phyloP scores from a whole-genome alignment of 2,797 vertebrate species.

The Dallia pectoralis region DNA sequence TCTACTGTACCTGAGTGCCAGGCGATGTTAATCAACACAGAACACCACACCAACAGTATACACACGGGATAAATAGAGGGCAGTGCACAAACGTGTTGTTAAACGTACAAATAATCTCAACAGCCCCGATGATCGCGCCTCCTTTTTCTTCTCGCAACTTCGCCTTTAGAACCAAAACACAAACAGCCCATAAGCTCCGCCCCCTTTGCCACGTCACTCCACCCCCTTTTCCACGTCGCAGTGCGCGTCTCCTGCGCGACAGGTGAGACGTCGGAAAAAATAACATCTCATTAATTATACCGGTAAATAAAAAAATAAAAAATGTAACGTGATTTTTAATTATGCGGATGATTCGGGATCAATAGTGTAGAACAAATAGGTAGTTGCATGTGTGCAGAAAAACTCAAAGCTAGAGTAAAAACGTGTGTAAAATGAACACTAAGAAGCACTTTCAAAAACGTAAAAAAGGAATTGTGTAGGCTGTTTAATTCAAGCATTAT shows the following conservation, averaged over 20 bases:
- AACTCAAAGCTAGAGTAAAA: background rate
- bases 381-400: background rate
- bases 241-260: background rate
- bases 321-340: background rate
- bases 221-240: conserved; percentile 73
- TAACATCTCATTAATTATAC: background rate
- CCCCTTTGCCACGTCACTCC: conserved; percentile 76
- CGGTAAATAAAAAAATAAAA: background rate
- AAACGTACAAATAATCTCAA: conserved; percentile 61
- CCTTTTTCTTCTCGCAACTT: conserved; percentile 79
- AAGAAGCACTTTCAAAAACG: background rate
- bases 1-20: conserved; percentile 67
- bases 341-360: background rate
- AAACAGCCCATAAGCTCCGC: conserved; percentile 76
- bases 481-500: background rate
- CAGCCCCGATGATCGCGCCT: conserved; percentile 74
- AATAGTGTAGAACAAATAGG: background rate
- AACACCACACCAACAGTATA: conserved; percentile 41
- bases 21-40: conserved; percentile 51
- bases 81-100: conserved; percentile 36
- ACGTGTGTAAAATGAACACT: background rate
- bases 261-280: background rate
- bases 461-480: background rate
- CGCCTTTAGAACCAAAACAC: conserved; percentile 83
- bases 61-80: conserved; percentile 24